A percentile compares a stretch with the other conserved stretches of the same genome.
phyloP scores from a whole-genome alignment of 2,113 vertebrate genomes.

The Xenopus borealis region DNA sequence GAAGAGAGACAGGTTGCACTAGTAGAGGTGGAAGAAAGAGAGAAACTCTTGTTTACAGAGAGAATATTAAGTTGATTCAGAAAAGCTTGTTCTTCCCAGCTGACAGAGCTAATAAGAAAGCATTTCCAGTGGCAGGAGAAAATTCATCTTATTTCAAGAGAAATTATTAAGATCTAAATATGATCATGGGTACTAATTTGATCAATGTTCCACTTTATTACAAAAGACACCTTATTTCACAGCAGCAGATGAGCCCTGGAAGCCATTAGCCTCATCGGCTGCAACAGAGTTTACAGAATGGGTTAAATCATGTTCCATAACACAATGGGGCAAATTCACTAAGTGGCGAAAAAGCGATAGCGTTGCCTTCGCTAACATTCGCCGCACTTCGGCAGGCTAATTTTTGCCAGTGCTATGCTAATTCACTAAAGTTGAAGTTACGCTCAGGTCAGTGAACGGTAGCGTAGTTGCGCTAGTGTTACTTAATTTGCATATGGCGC shows the following conservation, averaged over 20 bases:
- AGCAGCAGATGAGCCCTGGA: conserved; percentile 39
- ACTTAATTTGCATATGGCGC: too few species aligned
- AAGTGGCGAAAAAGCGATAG: too few species aligned
- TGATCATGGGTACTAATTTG: conserved; percentile 42
- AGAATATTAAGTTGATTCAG: neutral
- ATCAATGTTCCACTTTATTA: conserved; percentile 44
- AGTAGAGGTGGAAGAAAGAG: too few species aligned
- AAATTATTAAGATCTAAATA: conserved; percentile 43
- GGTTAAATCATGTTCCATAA: conserved; percentile 21
- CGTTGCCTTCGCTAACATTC: too few species aligned
- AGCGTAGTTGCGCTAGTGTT: too few species aligned
- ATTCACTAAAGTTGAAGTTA: too few species aligned
- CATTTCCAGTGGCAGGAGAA: conserved; percentile 24
- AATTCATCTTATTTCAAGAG: conserved; percentile 40
- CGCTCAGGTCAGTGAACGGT: too few species aligned
- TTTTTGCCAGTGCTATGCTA: too few species aligned
- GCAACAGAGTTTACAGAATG: neutral
- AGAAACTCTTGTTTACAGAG: too few species aligned
- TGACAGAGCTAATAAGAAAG: conserved; percentile 34
- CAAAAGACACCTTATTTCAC: conserved; percentile 42
- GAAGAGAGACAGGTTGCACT: too few species aligned
- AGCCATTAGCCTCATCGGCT: conserved; percentile 22
- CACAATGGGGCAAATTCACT: too few species aligned
- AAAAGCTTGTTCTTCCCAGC: neutral
- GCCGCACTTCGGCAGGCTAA: too few species aligned